phyloP scores from a whole-genome alignment of 2,797 vertebrate species.

The Eulemur rubriventer region DNA sequence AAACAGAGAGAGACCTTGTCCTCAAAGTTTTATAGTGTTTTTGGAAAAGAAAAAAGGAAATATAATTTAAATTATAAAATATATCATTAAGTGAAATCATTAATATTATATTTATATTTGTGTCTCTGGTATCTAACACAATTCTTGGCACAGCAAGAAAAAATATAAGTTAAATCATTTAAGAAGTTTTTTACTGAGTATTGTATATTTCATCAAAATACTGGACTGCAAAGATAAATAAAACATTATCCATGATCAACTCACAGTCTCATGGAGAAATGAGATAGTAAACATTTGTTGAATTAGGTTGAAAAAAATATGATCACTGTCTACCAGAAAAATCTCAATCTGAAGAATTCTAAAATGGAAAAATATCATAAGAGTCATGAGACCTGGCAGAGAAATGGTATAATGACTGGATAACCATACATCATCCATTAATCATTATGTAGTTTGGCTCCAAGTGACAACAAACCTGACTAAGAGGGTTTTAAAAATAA shows the following conservation, averaged over 20 bases:
- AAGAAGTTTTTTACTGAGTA: background rate
- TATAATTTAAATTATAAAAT: background rate
- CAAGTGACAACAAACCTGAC: background rate
- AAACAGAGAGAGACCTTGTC: background rate
- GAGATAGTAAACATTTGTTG: background rate
- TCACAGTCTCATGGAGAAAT: background rate
- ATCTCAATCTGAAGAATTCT: background rate
- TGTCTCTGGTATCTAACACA: background rate
- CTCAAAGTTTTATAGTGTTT: background rate
- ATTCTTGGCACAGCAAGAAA: background rate
- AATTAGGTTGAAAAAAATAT: background rate
- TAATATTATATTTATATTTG: background rate
- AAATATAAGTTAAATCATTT: background rate
- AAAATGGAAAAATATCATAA: background rate
- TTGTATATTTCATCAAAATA: constrained; percentile 23
- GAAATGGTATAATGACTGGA: background rate
- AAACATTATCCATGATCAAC: background rate
- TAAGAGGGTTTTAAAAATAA: background rate
- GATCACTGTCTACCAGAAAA: background rate
- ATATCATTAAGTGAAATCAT: background rate
- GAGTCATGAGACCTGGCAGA: background rate
- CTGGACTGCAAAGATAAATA: background rate
- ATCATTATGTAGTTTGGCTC: background rate
- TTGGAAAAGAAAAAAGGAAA: background rate
- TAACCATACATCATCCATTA: background rate